Base-by-base conservation (phyloP, 2,888 invertebrate species). In the Oxyscelio sp. region DNA sequence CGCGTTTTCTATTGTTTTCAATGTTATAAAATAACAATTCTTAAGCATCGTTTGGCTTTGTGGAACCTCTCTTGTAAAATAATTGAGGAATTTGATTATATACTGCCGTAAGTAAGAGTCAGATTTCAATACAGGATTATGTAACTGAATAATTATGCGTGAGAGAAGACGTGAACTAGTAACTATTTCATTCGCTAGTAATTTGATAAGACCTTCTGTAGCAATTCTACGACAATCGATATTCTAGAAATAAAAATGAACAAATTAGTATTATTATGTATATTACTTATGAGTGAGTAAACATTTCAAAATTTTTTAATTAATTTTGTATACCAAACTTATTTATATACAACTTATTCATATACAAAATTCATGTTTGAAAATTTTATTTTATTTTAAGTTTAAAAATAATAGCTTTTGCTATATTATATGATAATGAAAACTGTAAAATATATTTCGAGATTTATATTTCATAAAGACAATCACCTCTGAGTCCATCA, bases 131-230 rank as follows among this genome's bases (percentile, higher is more conserved):
- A 95, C 95, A 0, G 98, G 98, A 94, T 97, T 97, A 92, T 97
- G 98, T 96, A 98, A 98, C 50, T 98, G 95, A 74, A 98, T 94
- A 13, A 98, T 94, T 4, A 98, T 94, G 63, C 96, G 95, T 58
- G 97, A 96, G 27, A 98, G 94, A 68, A 97, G 95, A 31, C 95
- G 94, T 0, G 96, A 95, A 0, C 97, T 97, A 56, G 95, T 95
- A 24, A 97, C 95, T 85, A 96, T 95, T 0, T 96, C 96, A 50
- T 96, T 95, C 66, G 97, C 94, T 34, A 97, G 91, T 52, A 98
- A 94, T 78, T 97, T 96, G 87, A 97, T 96, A 0, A 97, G 93
- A 0, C 97, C 97, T 92, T 96, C 96, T 0, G 96, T 96, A 56
- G 96, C 96, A 52, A 96, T 95, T 48, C 96, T 95, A 74, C 97